phyloP scores from a whole-genome alignment of 2,888 invertebrate species.

The Andrena haemorrhoa region DNA sequence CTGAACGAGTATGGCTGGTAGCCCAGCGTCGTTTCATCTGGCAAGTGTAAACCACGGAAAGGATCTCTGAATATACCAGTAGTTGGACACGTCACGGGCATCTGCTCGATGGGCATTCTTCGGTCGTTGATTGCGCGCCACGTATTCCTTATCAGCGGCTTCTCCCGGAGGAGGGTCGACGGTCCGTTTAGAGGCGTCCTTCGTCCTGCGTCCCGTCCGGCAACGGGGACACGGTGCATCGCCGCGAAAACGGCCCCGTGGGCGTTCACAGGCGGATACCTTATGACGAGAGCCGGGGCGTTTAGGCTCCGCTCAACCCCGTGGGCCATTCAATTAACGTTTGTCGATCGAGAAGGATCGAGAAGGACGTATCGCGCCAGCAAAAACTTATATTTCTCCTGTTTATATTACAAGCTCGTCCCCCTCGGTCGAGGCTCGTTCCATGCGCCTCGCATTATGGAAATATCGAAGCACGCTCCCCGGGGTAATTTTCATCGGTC shows the following conservation, averaged over 20 bases:
- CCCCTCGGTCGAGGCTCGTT: not conserved
- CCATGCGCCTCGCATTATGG: constrained; percentile 9
- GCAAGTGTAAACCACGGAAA: constrained; percentile 76
- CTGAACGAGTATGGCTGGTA: constrained; percentile 79
- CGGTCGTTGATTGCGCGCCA: constrained; percentile 18
- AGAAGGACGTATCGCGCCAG: not conserved
- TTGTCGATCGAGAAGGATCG: not conserved
- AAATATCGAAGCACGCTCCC: not conserved
- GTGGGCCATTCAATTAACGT: constrained; percentile 43
- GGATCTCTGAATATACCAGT: constrained; percentile 62
- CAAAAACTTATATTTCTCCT: constrained; percentile 9
- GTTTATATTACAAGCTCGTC: not conserved
- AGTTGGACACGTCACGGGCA: constrained; percentile 44
- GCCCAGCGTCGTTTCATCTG: constrained; percentile 68
- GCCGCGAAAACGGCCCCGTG: constrained; percentile 14
- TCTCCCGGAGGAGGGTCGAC: constrained; percentile 11
- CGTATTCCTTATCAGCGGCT: constrained; percentile 22
- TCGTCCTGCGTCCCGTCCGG: not conserved
- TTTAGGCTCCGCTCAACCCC: not conserved
- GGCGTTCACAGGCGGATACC: constrained; percentile 28
- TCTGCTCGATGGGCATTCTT: constrained; percentile 38
- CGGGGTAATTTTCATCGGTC: constrained; percentile 5
- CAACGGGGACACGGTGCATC: not conserved
- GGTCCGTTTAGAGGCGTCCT: constrained; percentile 13
- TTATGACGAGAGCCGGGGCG: constrained; percentile 25